These are phyloP conservation scores for Empis livida DNA, from an alignment of 2,888 invertebrate species.

Conservation along the genomic window DNA sequence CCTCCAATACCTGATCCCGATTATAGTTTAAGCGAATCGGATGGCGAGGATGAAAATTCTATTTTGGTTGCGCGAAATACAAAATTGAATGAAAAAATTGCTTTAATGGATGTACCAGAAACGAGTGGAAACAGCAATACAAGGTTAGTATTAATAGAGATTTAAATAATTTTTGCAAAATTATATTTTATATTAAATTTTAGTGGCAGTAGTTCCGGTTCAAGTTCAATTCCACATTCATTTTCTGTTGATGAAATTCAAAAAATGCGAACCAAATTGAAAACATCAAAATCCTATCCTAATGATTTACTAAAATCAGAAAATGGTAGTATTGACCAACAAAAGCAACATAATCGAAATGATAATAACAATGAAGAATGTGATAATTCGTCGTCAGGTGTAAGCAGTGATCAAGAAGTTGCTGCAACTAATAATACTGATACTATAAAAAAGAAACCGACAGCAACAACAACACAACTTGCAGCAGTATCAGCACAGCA, in stretches of 20 bases:
- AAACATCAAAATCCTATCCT: slow-evolving; percentile 77
- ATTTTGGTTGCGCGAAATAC: slow-evolving; percentile 36
- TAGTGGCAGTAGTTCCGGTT: slow-evolving; percentile 61
- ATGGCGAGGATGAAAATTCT: slow-evolving; percentile 50
- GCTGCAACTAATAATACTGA: slow-evolving; percentile 40
- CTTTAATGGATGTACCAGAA: slow-evolving; percentile 39
- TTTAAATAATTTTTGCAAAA: not conserved
- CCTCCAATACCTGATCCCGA: slow-evolving; percentile 88
- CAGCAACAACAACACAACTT: slow-evolving; percentile 14
- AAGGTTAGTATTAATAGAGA: slow-evolving; percentile 36
- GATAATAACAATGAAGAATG: slow-evolving; percentile 52
- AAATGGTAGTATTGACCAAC: slow-evolving; percentile 3
- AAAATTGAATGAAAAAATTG: slow-evolving; percentile 42
- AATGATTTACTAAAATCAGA: slow-evolving; percentile 31
- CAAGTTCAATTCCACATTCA: slow-evolving; percentile 68
- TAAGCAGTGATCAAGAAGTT: slow-evolving; percentile 73
- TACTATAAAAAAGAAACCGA: slow-evolving; percentile 33
- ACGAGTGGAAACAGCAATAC: slow-evolving; percentile 66
- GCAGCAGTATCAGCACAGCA: slow-evolving; percentile 3
- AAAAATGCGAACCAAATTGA: slow-evolving; percentile 70
- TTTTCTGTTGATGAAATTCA: slow-evolving; percentile 83
- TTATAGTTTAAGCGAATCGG: slow-evolving; percentile 79
- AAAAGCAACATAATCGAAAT: slow-evolving; percentile 6
- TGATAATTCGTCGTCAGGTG: slow-evolving; percentile 79
- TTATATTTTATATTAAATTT: slow-evolving; percentile 3